phyloP scores from a whole-genome alignment of 2,113 vertebrate genomes.

The Emydocephalus ijimae region DNA sequence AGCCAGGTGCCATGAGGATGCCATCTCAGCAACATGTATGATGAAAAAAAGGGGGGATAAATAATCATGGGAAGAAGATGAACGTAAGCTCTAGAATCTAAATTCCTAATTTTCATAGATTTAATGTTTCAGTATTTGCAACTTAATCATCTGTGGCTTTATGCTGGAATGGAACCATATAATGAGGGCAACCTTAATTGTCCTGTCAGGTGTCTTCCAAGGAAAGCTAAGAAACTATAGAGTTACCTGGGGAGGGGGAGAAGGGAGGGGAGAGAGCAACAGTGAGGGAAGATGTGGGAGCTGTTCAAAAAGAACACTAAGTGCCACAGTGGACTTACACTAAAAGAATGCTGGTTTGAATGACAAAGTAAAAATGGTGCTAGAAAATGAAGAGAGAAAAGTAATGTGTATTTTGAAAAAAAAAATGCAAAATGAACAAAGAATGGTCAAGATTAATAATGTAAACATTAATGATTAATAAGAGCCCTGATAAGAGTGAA shows the following conservation, averaged over 20 bases:
- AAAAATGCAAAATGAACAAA: background rate
- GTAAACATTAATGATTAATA: background rate
- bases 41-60: background rate
- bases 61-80: background rate
- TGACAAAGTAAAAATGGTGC: background rate
- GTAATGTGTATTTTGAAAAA: background rate
- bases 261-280: background rate
- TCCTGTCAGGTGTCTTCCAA: background rate
- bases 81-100: background rate
- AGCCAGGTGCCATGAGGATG: background rate
- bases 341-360: background rate
- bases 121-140: background rate
- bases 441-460: background rate
- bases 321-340: background rate
- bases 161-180: background rate
- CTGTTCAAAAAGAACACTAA: background rate
- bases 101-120: background rate
- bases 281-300: background rate
- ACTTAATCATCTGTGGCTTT: background rate
- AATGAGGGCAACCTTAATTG: background rate
- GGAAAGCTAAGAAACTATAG: background rate
- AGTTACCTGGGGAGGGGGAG: background rate
- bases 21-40: background rate
- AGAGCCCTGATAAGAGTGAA: background rate
- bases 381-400: background rate